Conservation (phyloP, 2,888 invertebrate genomes). For the Euspilapteryx auroguttella region DNA sequence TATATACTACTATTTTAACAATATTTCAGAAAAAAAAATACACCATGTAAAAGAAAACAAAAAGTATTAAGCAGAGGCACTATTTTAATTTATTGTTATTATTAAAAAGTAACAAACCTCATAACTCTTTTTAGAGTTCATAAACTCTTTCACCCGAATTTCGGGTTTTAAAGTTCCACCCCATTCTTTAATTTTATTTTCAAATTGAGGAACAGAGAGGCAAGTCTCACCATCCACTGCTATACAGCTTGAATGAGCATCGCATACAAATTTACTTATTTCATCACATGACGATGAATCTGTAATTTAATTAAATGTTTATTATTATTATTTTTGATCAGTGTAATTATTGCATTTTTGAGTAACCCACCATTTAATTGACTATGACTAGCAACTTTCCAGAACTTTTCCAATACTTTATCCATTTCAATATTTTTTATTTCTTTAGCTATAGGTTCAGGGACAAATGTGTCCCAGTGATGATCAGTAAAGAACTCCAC, state of each 20-base stretch:
- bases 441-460: conserved; percentile 49
- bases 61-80: too few species aligned
- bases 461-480: conserved; percentile 66
- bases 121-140: conserved; percentile 80
- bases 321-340: too few species aligned
- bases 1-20: too few species aligned
- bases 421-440: conserved; percentile 37
- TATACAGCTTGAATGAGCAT: conserved; percentile 21
- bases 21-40: too few species aligned
- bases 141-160: conserved; percentile 65
- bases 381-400: conserved; percentile 25
- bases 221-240: conserved; percentile 36
- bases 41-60: too few species aligned
- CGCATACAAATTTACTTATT: conserved; percentile 22
- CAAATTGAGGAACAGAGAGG: conserved; percentile 31
- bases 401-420: conserved; percentile 49
- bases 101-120: too few species aligned
- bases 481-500: conserved; percentile 64
- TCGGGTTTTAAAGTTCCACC: conserved; percentile 26
- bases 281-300: too few species aligned
- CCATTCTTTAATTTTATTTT: conserved; percentile 25
- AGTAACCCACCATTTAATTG: too few species aligned
- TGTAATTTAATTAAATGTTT: too few species aligned
- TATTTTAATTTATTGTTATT: too few species aligned
- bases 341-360: too few species aligned